A percentile compares a stretch with the other conserved stretches of the same genome.
These are phyloP conservation scores for Sebastes taczanowskii DNA, from an alignment of 2,797 vertebrate species.

Conservation along the genomic window DNA sequence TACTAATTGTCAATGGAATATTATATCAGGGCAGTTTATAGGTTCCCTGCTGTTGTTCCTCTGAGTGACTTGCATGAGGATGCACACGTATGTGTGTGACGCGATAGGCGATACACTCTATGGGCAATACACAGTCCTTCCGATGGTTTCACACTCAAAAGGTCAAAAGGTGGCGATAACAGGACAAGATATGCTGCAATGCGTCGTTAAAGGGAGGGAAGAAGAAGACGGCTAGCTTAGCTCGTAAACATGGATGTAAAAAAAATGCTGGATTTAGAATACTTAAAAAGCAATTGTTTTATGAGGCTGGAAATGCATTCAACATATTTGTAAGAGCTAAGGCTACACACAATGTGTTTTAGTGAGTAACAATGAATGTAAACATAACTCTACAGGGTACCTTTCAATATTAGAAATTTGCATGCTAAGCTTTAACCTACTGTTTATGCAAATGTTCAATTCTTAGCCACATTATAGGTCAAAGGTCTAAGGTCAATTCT, in stretches of 20 bases:
- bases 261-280: neutral
- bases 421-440: neutral
- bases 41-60: too few relatives aligned
- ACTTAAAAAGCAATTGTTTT: neutral
- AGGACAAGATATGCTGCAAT: neutral
- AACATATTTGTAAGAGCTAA: neutral
- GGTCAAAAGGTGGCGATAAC: neutral
- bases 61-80: neutral
- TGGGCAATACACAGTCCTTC: neutral
- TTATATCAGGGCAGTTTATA: neutral
- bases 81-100: too few relatives aligned
- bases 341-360: neutral
- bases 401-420: neutral
- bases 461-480: neutral
- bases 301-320: neutral
- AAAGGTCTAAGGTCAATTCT: too few relatives aligned
- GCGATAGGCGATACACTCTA: too few relatives aligned
- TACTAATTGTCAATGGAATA: neutral
- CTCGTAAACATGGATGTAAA: neutral
- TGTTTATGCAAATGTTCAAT: neutral
- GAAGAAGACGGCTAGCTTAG: too few relatives aligned
- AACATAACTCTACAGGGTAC: neutral
- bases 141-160: neutral
- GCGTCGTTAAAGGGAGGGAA: neutral
- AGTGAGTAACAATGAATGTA: neutral